Base-by-base conservation (phyloP, 35 echinoderm and acorn worm genomes). In the Anneissia japonica region DNA sequence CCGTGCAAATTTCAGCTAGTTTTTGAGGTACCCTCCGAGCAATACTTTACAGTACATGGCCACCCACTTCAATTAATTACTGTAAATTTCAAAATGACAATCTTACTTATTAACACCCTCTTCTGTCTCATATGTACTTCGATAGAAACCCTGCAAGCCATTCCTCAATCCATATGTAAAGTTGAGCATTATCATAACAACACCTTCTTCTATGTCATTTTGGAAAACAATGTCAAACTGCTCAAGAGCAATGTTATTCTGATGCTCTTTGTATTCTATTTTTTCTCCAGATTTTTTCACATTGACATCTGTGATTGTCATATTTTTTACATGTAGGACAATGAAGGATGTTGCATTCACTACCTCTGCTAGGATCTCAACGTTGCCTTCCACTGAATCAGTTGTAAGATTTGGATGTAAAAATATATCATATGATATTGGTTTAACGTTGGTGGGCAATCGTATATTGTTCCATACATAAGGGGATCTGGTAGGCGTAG, bases 391-490 rank as follows among this genome's bases (percentile, higher is more conserved):
- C 2, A 91, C 91, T 35, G 86, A 11, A 26, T 46, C 26, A 0
- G 78, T 92, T 38, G 79, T 80, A 3, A 97, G 77, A 46, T 97
- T 90, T 56, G 95, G 91, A 78, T 88, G 72, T 28, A 97, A 51
- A 76, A 86, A 89, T 28, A 97, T 87, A 2, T 88, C 72, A 35
- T 97, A 97, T 17, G 87, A 30, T 32, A 51, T 34, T 19, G 95
- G 95, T 72, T 36, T 83, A 12, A 87, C 80, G 39, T 73, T 40
- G n/a, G 72, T 82, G 3, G 95, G 95, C 7, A 97, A 74, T 19
- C 95, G 84, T n/a, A 93, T 86, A 64, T 89, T 19, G 35, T 55
- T 78, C 91, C 91, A 97, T 31, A 88, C 84, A 72, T 90, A 97
- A 0, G 19, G 45, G 55, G 73, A 74, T 0, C 74, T 82, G 82